phyloP scores from a whole-genome alignment of 2,113 vertebrate species.

The Monopterus albus region DNA sequence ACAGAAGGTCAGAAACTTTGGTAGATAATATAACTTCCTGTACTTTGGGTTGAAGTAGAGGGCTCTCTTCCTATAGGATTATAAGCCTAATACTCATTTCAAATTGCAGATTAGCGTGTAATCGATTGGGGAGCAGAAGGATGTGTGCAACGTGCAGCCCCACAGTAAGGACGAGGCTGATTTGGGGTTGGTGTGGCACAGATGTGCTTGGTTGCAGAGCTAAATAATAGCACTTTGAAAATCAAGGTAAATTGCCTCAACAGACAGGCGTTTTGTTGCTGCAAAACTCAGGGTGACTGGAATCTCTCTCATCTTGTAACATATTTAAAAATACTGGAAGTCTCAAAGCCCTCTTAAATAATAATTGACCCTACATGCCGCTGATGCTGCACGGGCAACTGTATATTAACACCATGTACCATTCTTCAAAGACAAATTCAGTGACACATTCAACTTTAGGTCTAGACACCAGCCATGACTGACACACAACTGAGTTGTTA shows the following conservation, averaged over 20 bases:
- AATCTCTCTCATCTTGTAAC: constrained; percentile 2
- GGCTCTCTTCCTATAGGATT: constrained; percentile 69
- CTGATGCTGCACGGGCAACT: constrained; percentile 6
- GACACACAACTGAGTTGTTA: neutral
- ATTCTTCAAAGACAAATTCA: constrained; percentile 27
- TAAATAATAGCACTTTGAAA: constrained; percentile 63
- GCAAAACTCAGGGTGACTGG: neutral
- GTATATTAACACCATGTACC: neutral
- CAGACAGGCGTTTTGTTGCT: constrained; percentile 15
- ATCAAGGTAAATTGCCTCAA: constrained; percentile 57
- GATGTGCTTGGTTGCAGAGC: constrained; percentile 55
- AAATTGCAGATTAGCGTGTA: constrained; percentile 80
- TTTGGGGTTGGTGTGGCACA: constrained; percentile 43
- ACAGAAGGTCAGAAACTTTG: constrained; percentile 69
- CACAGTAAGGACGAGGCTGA: constrained; percentile 41
- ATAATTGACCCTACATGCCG: neutral
- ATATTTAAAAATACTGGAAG: constrained; percentile 1
- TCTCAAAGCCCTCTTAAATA: constrained; percentile 9
- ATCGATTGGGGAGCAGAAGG: constrained; percentile 79
- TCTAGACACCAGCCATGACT: neutral
- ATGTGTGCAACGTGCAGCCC: constrained; percentile 53
- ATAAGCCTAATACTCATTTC: constrained; percentile 79
- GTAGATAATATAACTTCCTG: constrained; percentile 69
- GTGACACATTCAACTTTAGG: constrained; percentile 27
- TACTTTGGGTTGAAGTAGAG: constrained; percentile 64